A percentile compares a stretch with the other conserved stretches of the same genome.
Evolutionary conservation across 2,797 vertebrate species (phyloP).

Genomic region (Lacerta bilineata): DNA sequence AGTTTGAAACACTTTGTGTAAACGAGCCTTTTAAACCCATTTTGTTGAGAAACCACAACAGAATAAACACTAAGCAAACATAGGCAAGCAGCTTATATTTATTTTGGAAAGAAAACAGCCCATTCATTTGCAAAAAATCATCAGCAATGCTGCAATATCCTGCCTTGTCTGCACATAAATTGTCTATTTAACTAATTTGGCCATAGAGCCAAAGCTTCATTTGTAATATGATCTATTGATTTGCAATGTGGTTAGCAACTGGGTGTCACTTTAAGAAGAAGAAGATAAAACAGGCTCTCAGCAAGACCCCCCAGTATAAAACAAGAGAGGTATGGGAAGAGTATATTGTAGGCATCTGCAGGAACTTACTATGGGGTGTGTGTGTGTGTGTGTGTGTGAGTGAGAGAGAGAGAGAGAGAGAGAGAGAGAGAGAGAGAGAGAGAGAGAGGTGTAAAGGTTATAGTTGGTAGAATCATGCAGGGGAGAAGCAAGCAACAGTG

Average conservation of each 20-base stretch:
- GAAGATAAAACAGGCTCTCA: rapidly evolving
- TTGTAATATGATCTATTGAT: conserved; percentile 59
- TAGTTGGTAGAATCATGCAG: conserved; percentile 48
- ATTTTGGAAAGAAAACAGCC: conserved; percentile 61
- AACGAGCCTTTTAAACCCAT: conserved; percentile 23
- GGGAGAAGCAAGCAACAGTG: conserved; percentile 27
- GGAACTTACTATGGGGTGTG: rapidly evolving
- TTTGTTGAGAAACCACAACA: conserved; percentile 53
- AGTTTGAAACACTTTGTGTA: conserved; percentile 34
- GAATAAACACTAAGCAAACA: conserved; percentile 20
- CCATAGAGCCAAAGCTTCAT: not conserved
- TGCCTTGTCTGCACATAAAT: conserved; percentile 48
- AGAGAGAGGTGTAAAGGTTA: conserved; percentile 24
- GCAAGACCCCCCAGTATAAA: not conserved
- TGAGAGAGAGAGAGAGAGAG: not conserved
- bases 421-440: too few relatives aligned
- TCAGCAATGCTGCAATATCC: conserved; percentile 43
- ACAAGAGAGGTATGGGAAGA: not conserved
- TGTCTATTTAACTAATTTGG: conserved; percentile 55
- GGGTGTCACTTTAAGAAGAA: not conserved
- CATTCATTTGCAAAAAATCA: conserved; percentile 62
- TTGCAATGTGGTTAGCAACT: not conserved
- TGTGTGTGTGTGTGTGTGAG: not conserved
- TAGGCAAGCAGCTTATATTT: not conserved
- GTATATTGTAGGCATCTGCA: conserved; percentile 28